phyloP scores from a whole-genome alignment of 2,113 vertebrate genomes.

The Ceuthmochares aereus region DNA sequence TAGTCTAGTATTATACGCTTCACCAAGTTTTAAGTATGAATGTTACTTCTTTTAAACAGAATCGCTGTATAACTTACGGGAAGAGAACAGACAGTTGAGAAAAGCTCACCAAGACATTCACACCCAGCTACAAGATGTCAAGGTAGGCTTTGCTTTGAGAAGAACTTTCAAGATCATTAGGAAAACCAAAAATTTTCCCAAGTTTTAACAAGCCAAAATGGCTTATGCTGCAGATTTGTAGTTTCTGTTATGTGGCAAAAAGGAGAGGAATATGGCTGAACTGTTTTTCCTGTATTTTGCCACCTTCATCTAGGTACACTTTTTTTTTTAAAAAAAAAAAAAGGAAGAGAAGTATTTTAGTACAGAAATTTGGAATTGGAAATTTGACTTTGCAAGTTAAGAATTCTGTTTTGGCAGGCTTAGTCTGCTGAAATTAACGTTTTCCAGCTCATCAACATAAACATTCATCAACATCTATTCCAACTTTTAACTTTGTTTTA shows the following conservation, averaged over 20 bases:
- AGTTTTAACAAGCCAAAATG: background rate
- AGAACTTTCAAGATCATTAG: background rate
- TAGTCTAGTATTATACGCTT: background rate
- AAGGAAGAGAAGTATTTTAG: background rate
- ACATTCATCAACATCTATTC: background rate
- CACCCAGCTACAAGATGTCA: constrained; percentile 91
- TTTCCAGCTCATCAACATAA: background rate
- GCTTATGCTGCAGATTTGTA: background rate
- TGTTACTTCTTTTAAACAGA: constrained; percentile 77
- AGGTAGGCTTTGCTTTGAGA: constrained; percentile 77
- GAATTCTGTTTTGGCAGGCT: background rate
- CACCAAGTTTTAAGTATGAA: background rate
- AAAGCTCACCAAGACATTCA: constrained; percentile 96
- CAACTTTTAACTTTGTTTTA: background rate
- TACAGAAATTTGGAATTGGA: background rate
- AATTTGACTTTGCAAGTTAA: background rate
- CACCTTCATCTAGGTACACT: background rate
- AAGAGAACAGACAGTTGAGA: constrained; percentile 94
- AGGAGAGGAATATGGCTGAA: background rate
- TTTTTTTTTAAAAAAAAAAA: too few relatives aligned
- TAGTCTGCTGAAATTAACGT: background rate
- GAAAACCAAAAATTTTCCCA: background rate
- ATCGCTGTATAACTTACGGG: constrained; percentile 87
- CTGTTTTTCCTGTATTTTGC: background rate
- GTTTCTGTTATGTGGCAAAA: background rate